Evolutionary conservation across 2,888 invertebrate species (phyloP).

Genomic region (Eupsilia transversa): DNA sequence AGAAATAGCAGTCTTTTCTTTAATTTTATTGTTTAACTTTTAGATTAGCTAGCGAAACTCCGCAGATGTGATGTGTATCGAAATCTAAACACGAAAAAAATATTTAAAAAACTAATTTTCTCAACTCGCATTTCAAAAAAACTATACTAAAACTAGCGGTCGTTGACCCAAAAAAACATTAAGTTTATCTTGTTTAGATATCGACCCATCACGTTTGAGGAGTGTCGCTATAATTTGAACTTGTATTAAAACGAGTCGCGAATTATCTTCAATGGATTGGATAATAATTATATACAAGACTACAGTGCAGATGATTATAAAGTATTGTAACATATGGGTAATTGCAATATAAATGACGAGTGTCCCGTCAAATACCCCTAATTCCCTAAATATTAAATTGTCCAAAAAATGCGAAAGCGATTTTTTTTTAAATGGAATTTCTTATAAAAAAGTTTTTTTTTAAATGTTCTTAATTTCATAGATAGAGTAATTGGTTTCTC

Average conservation of each 20-base stretch:
- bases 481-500: not conserved
- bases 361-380: not conserved
- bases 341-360: slow-evolving; percentile 2
- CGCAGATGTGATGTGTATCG: not conserved
- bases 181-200: not conserved
- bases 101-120: not conserved
- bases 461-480: too few species aligned
- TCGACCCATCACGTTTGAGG: not conserved
- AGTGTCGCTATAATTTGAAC: not conserved
- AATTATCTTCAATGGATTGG: slow-evolving; percentile 20
- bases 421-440: not conserved
- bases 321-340: not conserved
- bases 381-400: not conserved
- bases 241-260: not conserved
- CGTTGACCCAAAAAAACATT: not conserved
- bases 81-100: not conserved
- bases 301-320: not conserved
- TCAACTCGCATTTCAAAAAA: too few species aligned
- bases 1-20: slow-evolving; percentile 59
- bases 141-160: not conserved
- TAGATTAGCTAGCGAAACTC: not conserved
- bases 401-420: not conserved
- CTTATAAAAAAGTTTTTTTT: too few species aligned
- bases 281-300: not conserved
- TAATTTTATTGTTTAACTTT: slow-evolving; percentile 30